phyloP scores from a whole-genome alignment of 2,888 invertebrate species.

The Ophion ellenae region DNA sequence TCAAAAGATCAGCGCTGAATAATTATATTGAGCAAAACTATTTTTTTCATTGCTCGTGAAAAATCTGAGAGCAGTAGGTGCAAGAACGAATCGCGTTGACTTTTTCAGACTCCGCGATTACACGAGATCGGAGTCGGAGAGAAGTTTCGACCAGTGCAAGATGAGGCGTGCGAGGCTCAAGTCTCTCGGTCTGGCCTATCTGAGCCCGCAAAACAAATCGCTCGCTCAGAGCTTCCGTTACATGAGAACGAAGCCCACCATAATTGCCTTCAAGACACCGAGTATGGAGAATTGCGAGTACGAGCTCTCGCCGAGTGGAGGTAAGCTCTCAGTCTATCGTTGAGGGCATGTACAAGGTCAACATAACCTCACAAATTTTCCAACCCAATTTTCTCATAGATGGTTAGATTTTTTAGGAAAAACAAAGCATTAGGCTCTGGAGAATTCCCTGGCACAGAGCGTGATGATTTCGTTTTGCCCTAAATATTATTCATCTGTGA shows the following conservation, averaged over 20 bases:
- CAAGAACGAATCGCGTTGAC: neutral
- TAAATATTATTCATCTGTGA: too few species aligned
- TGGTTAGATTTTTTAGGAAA: too few species aligned
- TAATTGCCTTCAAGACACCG: conserved; percentile 94
- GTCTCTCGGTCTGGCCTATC: conserved; percentile 88
- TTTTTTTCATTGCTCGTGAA: neutral
- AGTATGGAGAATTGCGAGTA: conserved; percentile 89
- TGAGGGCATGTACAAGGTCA: neutral
- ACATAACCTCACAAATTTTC: too few species aligned
- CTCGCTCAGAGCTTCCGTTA: conserved; percentile 95
- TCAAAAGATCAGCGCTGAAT: too few species aligned
- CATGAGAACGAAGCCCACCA: conserved; percentile 94
- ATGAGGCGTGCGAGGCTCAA: conserved; percentile 87
- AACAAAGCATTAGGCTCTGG: too few species aligned
- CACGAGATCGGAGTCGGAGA: conserved; percentile 92
- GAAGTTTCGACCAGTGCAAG: conserved; percentile 89
- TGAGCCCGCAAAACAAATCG: conserved; percentile 91
- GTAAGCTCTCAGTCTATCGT: conserved; percentile 5
- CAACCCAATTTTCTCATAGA: too few species aligned
- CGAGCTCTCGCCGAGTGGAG: conserved; percentile 59
- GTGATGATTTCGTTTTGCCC: too few species aligned
- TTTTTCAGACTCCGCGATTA: conserved; percentile 87
- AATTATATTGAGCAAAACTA: neutral
- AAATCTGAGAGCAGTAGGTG: neutral
- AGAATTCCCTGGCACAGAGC: too few species aligned